These are phyloP conservation scores for Eupeodes corollae DNA, from an alignment of 1,140 invertebrate genomes.

Conservation along the genomic window DNA sequence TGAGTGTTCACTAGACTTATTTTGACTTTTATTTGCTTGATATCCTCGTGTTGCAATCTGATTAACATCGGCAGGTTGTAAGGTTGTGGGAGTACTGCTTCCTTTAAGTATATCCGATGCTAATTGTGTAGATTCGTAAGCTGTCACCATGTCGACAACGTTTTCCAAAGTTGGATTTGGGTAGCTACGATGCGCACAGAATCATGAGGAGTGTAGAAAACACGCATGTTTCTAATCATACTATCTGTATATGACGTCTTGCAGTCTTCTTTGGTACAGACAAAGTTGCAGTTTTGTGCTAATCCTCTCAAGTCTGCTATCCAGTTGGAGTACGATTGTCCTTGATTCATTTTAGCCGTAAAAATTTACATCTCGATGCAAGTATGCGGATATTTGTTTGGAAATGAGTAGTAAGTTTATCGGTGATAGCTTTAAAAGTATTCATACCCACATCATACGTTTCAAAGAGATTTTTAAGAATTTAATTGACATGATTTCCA, in stretches of 20 bases:
- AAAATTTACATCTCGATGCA: constrained; percentile 1
- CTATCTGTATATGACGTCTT: constrained; percentile 2
- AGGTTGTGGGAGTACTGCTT: too few species aligned
- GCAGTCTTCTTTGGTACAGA: constrained; percentile 1
- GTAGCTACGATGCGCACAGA: background rate
- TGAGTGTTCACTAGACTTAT: too few species aligned
- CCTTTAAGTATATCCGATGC: background rate
- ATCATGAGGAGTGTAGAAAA: constrained; percentile 3
- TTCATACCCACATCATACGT: too few species aligned
- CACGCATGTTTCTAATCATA: background rate
- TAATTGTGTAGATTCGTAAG: background rate
- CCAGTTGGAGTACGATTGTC: constrained; percentile 1
- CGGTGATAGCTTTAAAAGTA: too few species aligned
- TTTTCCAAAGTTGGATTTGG: constrained; percentile 3
- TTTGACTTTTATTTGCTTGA: too few species aligned
- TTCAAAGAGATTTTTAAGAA: too few species aligned
- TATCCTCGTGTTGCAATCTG: too few species aligned
- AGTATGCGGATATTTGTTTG: background rate
- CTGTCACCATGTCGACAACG: background rate
- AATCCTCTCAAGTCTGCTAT: background rate
- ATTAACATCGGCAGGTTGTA: too few species aligned
- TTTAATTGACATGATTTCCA: too few species aligned
- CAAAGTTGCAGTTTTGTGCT: background rate
- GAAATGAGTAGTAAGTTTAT: too few species aligned
- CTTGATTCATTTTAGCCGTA: background rate